phyloP scores from a whole-genome alignment of 2,113 vertebrate genomes.

The Orientallactaga bullata region DNA sequence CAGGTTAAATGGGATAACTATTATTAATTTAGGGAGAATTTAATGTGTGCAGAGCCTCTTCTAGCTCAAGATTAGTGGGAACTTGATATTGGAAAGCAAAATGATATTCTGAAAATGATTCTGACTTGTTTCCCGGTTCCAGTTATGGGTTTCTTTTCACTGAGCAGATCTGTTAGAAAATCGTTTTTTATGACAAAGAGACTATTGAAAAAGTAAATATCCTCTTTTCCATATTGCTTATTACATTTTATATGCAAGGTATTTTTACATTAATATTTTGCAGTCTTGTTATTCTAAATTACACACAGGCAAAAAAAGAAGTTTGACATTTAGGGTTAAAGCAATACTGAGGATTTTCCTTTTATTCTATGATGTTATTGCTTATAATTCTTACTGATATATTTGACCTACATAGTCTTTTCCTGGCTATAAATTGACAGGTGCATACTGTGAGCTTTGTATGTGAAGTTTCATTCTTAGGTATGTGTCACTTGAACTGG shows the following conservation, averaged over 20 bases:
- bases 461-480: slow-evolving; percentile 37
- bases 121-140: too few species aligned
- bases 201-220: background rate
- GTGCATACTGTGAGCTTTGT: background rate
- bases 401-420: background rate
- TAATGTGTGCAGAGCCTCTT: too few species aligned
- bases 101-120: too few species aligned
- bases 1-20: too few species aligned
- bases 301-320: background rate
- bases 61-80: too few species aligned
- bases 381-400: slow-evolving; percentile 32
- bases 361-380: slow-evolving; percentile 28
- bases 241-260: background rate
- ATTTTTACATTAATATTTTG: background rate
- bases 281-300: background rate
- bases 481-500: background rate
- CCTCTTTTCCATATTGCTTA: background rate
- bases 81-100: too few species aligned
- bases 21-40: too few species aligned
- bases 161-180: too few species aligned
- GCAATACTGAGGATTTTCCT: background rate
- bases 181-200: background rate
- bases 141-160: too few species aligned
- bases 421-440: background rate
- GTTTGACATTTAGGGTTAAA: slow-evolving; percentile 13